These are phyloP conservation scores for Crocodylus rhombifer DNA, from an alignment of 2,797 vertebrate species.

Conservation along the genomic window DNA sequence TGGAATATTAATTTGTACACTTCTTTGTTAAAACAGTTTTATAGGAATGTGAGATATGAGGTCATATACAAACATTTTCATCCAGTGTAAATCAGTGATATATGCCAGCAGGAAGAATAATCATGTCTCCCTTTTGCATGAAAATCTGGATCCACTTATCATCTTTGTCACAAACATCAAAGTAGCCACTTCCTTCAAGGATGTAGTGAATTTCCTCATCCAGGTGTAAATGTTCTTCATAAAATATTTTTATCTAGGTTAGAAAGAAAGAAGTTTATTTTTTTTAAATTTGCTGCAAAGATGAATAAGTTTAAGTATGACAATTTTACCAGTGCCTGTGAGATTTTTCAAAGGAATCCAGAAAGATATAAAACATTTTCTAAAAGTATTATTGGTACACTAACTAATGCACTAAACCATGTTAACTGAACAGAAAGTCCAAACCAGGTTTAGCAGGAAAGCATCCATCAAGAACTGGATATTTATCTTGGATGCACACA, in stretches of 20 bases:
- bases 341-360: not conserved
- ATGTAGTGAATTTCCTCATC: conserved; percentile 97
- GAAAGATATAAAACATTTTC: not conserved
- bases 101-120: conserved; percentile 94
- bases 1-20: not conserved
- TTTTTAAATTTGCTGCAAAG: not conserved
- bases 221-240: conserved; percentile 92
- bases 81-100: conserved; percentile 95
- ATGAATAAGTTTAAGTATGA: not conserved
- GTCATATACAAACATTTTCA: conserved; percentile 79
- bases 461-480: not conserved
- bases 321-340: not conserved
- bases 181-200: conserved; percentile 93
- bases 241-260: conserved; percentile 91
- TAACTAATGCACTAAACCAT: not conserved
- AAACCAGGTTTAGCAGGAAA: not conserved
- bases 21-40: conserved; percentile 15
- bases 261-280: not conserved
- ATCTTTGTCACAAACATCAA: conserved; percentile 90
- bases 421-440: not conserved
- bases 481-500: not conserved
- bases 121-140: conserved; percentile 93
- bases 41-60: not conserved
- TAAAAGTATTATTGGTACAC: too few relatives aligned
- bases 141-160: conserved; percentile 93